Conservation (phyloP, 2,888 invertebrate genomes). For the Plemyria rubiginata region DNA sequence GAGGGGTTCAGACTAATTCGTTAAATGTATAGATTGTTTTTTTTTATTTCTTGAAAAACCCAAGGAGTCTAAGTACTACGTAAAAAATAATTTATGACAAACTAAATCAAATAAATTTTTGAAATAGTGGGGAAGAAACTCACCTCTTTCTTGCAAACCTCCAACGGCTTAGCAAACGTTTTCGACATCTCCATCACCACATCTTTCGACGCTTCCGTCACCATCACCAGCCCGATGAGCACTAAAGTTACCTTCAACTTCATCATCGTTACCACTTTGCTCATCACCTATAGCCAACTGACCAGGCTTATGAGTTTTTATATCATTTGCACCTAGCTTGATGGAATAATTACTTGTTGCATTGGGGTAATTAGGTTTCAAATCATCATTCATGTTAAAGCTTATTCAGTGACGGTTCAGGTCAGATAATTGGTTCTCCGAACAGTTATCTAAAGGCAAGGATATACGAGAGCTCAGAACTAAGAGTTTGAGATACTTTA, state of each 20-base stretch:
- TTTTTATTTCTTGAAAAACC: too few species aligned
- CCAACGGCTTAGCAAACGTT: constrained; percentile 43
- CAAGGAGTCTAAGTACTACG: too few species aligned
- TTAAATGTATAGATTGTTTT: too few species aligned
- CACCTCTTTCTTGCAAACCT: constrained; percentile 40
- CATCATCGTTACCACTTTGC: constrained; percentile 15
- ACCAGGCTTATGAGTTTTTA: constrained; percentile 20
- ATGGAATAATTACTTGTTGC: constrained; percentile 21
- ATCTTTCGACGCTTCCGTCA: constrained; percentile 38
- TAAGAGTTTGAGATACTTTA: too few species aligned
- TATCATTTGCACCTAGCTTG: constrained; percentile 28
- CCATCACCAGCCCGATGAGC: constrained; percentile 25
- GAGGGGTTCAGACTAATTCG: too few species aligned
- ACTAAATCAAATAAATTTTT: not conserved
- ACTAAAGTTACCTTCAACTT: constrained; percentile 21
- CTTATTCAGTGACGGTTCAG: constrained; percentile 16
- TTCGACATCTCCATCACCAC: constrained; percentile 41
- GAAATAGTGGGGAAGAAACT: constrained; percentile 7
- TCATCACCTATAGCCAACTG: constrained; percentile 7
- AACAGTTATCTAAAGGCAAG: constrained; percentile 12
- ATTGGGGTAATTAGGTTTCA: constrained; percentile 13
- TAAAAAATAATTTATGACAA: too few species aligned
- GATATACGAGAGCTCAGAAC: not conserved
- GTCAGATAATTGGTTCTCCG: constrained; percentile 19
- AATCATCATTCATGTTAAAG: constrained; percentile 16